Evolutionary conservation across 2,888 invertebrate genomes (phyloP), one percentile per base, ranked within the genome.

Genomic region (Molorchus minor): DNA sequence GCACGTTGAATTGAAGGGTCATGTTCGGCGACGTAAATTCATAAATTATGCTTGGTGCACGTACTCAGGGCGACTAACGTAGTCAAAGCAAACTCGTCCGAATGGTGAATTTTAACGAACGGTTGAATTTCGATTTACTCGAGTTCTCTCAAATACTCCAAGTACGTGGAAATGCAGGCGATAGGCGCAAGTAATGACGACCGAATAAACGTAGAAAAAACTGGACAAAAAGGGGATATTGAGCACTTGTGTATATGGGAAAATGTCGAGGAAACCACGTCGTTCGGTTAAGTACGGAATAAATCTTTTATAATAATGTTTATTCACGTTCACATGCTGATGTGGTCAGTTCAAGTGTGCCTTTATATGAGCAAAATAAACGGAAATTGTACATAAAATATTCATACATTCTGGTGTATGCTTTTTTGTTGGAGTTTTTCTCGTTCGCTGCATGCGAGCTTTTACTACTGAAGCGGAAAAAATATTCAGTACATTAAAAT

Each of bases 171-270:
- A 55, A 47, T 46, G 55, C 33, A 56, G 36, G 51, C 56, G 60
- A 53, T 51, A 41, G 49, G 29, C 40, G 59, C 47, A 61, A 57
- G 56, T 61, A 56, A 46, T 56, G 47, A 55, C 38, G 52, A 46
- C 53, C 35, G 12, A 60, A 52, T 45, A 60, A 64, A 58, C 58
- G 60, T 57, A 54, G 30, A 56, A 61, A 60, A 60, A 58, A 61
- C 56, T 41, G 60, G 63, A 64, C 60, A 58, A 62, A 52, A 45
- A 56, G 52, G 52, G 53, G 51, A 57, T 58, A 53, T 53, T 17
- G 38, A 57, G 54, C 57, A 29, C 20, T 49, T 52, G 30, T 47
- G 41, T 46, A n/a, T n/a, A 61, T 46, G 52, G 46, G 62, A 35
- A 56, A 46, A 41, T 56, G 58, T 58, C 30, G 55, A 38, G 56